Conservation (phyloP, 1,140 invertebrate genomes). For the Halyomorpha halys region DNA sequence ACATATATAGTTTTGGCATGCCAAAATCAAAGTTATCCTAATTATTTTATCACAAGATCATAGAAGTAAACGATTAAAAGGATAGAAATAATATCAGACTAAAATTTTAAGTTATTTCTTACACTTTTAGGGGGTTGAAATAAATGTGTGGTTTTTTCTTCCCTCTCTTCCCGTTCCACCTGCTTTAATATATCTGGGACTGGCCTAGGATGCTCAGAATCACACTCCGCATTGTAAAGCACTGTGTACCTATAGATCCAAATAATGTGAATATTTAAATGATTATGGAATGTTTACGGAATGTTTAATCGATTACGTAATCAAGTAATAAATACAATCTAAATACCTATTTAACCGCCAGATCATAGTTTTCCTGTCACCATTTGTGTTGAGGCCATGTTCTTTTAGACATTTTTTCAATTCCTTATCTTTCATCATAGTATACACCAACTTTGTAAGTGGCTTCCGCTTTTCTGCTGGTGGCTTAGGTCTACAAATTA, state of each 20-base stretch:
- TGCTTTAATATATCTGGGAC: conserved; percentile 38
- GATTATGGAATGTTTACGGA: no score
- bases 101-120: not conserved
- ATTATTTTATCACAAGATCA: no score
- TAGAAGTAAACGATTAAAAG: no score
- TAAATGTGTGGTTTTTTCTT: conserved; percentile 32
- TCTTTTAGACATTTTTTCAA: conserved; percentile 43
- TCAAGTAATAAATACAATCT: not conserved
- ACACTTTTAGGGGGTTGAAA: not conserved
- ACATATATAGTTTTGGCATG: no score
- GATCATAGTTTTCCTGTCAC: conserved; percentile 41
- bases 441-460: conserved; percentile 45
- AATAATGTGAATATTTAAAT: not conserved
- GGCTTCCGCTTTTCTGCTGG: conserved; percentile 24
- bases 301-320: no score
- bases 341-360: conserved; percentile 36
- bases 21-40: no score
- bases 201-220: conserved; percentile 38
- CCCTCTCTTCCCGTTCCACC: conserved; percentile 39
- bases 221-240: conserved; percentile 44
- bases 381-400: conserved; percentile 39
- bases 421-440: conserved; percentile 44
- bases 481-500: not conserved
- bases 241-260: conserved; percentile 33
- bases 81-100: not conserved